Base-by-base conservation (phyloP, 1,140 invertebrate genomes). In the Apis cerana region DNA sequence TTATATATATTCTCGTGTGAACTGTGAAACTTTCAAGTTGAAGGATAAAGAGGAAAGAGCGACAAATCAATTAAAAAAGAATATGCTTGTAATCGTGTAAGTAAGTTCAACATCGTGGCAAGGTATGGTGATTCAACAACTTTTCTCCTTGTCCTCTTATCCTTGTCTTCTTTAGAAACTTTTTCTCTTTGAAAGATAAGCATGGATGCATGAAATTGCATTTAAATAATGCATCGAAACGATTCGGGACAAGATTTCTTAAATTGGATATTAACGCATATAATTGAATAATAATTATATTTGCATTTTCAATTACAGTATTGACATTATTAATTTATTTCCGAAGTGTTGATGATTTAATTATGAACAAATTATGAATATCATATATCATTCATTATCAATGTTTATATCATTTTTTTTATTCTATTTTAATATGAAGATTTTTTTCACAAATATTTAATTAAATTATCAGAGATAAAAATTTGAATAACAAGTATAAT, bases 91-190 rank as follows among this genome's bases (percentile, higher is more conserved):
- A 33, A 17, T 69, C 80, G 3, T 2, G 23, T n/a, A 52, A 48
- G 23, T n/a, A 52, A 48, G 43, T 82, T 82, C 43, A 52, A 68
- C 80, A 71, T 67, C 23, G 48, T 48, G 58, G 13, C 61, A 27
- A 54, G 78, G 70, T 75, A 33, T 1, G 56, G 27, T 59, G 67
- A 19, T 21, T 65, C 10, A 10, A 27, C 15, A 75, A 82, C 74
- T 82, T 59, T 75, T 67, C 15, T 23, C 21, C 1, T 12, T 1
- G 12, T 11, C 12, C 2, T 19, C 19, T 17, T 48, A 21, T 62
- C 3, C 19, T 17, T 48, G 10, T 62, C 8, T 43, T 23, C 1
- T 23, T 59, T 52, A 9, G 4, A 23, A 58, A 58, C 64, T 58
- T 61, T 27, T 15, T 12, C 64, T 54, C 0, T 4, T 19, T 27